Percentiles rank a stretch among this genome's conserved stretches.
Evolutionary conservation across 2,113 vertebrate genomes (phyloP).

Genomic region (Chrysochloris asiatica): DNA sequence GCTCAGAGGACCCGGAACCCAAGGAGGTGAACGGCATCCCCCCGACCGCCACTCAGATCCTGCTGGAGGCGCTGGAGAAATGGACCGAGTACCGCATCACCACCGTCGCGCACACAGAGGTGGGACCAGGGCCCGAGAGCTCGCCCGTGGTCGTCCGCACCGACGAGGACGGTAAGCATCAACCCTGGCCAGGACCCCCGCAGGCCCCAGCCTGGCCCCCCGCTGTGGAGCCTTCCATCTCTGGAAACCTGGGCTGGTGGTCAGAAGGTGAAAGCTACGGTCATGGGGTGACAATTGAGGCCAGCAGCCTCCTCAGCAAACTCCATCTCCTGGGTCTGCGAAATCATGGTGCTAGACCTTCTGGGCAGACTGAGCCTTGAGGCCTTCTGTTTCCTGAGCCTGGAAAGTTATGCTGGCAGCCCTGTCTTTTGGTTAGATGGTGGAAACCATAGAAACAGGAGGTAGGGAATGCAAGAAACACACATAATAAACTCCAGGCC

Average conservation of each 20-base stretch:
- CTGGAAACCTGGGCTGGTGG: conserved; percentile 15
- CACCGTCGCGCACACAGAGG: conserved; percentile 91
- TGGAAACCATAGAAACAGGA: background rate
- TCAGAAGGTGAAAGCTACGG: background rate
- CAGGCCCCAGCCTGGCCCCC: background rate
- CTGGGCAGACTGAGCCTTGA: background rate
- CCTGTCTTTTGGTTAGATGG: background rate
- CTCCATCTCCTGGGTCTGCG: background rate
- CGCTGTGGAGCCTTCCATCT: background rate
- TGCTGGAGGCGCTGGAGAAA: conserved; percentile 95
- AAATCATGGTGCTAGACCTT: background rate
- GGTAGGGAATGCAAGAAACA: rapidly evolving
- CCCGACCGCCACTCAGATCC: conserved; percentile 89
- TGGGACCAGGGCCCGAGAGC: conserved; percentile 95
- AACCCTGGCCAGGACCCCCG: background rate
- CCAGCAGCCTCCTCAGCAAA: background rate
- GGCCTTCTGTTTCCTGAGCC: background rate
- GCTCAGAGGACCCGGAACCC: conserved; percentile 87
- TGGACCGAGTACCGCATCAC: conserved; percentile 96
- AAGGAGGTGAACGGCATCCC: conserved; percentile 90
- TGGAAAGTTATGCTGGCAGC: background rate
- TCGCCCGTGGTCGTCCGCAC: conserved; percentile 93
- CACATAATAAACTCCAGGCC: background rate
- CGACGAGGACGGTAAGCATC: conserved; percentile 94
- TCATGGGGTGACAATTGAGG: background rate